Percentiles rank a stretch among this genome's conserved stretches.
Evolutionary conservation across 2,113 vertebrate species (phyloP).

Genomic region (Paradoxurus hermaphroditus): DNA sequence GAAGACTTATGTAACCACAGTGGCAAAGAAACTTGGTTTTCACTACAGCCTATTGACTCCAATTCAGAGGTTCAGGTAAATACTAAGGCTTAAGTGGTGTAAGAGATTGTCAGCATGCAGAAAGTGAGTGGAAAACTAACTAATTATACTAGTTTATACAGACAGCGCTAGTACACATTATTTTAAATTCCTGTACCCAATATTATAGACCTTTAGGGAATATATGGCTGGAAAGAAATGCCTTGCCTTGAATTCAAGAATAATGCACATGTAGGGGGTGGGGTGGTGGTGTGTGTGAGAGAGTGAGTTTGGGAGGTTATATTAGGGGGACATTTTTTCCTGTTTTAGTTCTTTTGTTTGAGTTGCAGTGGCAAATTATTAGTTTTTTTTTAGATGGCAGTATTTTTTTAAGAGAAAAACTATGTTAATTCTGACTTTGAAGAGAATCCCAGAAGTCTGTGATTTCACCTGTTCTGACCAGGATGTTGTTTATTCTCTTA

Average conservation of each 20-base stretch:
- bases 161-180: not conserved
- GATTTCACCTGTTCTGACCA: not conserved
- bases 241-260: not conserved
- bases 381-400: not conserved
- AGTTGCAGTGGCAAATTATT: not conserved
- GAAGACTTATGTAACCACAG: constrained; percentile 94
- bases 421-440: not conserved
- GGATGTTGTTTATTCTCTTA: not conserved
- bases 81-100: constrained; percentile 46
- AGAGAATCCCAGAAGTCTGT: not conserved
- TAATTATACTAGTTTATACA: not conserved
- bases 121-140: constrained; percentile 37
- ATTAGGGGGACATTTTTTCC: not conserved
- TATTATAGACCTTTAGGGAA: constrained; percentile 6
- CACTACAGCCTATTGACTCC: constrained; percentile 94
- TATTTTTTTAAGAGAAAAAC: constrained; percentile 18
- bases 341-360: not conserved
- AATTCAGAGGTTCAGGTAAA: constrained; percentile 99
- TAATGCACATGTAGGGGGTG: not conserved
- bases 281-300: not conserved
- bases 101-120: constrained; percentile 13
- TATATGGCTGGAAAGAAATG: constrained; percentile 5
- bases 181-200: constrained; percentile 42
- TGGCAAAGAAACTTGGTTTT: constrained; percentile 96
- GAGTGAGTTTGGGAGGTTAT: not conserved